Percentiles rank a stretch among this genome's conserved stretches.
Evolutionary conservation across 2,113 vertebrate species (phyloP).

Genomic region (Alouatta palliata): DNA sequence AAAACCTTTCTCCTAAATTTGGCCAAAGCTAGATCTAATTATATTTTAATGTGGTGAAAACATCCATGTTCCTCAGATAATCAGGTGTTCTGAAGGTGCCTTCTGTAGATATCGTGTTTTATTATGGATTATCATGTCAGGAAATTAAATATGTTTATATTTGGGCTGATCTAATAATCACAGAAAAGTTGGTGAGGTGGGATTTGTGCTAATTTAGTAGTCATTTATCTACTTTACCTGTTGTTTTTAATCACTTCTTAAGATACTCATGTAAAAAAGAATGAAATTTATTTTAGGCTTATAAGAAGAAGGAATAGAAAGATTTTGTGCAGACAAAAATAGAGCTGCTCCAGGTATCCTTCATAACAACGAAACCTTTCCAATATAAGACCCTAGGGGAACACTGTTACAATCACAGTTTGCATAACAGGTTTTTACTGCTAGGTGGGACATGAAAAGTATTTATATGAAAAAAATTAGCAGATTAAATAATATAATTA

Average conservation of each 20-base stretch:
- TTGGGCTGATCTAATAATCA: background rate
- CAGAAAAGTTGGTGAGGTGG: background rate
- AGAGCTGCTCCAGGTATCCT: background rate
- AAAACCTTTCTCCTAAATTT: constrained; percentile 53
- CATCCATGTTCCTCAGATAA: constrained; percentile 44
- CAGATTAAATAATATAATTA: background rate
- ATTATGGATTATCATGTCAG: background rate
- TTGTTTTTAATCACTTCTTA: background rate
- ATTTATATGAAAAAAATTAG: background rate
- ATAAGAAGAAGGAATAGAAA: background rate
- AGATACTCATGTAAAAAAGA: background rate
- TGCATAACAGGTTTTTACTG: background rate
- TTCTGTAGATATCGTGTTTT: background rate
- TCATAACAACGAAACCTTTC: background rate
- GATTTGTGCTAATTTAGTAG: constrained; percentile 38
- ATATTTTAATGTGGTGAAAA: constrained; percentile 66
- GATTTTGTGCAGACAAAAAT: background rate
- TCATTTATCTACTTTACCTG: background rate
- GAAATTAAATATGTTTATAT: constrained; percentile 42
- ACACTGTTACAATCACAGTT: rapidly evolving
- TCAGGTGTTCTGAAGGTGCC: constrained; percentile 42
- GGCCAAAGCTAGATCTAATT: constrained; percentile 63
- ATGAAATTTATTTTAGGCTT: background rate
- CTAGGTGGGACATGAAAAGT: background rate
- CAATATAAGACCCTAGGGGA: background rate